phyloP scores from a whole-genome alignment of 2,113 vertebrate genomes.

The Halichoerus grypus region DNA sequence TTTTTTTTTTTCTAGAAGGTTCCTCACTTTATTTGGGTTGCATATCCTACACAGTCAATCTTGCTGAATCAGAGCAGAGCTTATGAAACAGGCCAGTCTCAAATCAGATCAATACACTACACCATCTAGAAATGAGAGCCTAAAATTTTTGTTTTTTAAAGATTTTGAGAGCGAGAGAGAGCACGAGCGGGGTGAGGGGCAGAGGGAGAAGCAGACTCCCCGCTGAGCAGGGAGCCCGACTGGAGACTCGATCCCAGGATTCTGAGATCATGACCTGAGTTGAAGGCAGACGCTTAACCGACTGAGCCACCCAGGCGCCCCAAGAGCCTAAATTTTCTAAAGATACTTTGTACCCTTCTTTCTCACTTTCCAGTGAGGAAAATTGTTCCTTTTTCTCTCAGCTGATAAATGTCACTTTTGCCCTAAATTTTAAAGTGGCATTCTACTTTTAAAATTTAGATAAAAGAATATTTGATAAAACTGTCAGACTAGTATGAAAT shows the following conservation, averaged over 20 bases:
- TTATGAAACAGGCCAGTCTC: constrained; percentile 16
- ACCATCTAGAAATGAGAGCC: constrained; percentile 9
- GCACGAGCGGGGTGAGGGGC: too few species aligned
- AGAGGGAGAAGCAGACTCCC: too few species aligned
- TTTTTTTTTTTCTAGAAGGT: neutral
- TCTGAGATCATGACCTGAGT: neutral
- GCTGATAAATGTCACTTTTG: constrained; percentile 46
- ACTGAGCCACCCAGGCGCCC: neutral
- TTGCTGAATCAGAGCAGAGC: constrained; percentile 50
- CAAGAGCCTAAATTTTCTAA: constrained; percentile 23
- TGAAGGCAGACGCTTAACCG: neutral
- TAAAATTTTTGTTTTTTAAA: neutral
- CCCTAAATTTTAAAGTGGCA: constrained; percentile 3
- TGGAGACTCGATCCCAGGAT: neutral
- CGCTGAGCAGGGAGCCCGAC: neutral
- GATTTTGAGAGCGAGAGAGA: too few species aligned
- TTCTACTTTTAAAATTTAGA: constrained; percentile 21
- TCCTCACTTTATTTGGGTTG: constrained; percentile 12
- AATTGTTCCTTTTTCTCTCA: constrained; percentile 58
- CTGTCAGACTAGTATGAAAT: constrained; percentile 48
- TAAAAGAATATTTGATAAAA: constrained; percentile 6
- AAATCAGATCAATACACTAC: neutral
- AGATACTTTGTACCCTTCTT: constrained; percentile 11
- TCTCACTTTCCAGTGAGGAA: constrained; percentile 12
- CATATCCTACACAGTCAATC: neutral